phyloP scores from a whole-genome alignment of 2,797 vertebrate genomes.

The Pseudotriccus pelzelni region DNA sequence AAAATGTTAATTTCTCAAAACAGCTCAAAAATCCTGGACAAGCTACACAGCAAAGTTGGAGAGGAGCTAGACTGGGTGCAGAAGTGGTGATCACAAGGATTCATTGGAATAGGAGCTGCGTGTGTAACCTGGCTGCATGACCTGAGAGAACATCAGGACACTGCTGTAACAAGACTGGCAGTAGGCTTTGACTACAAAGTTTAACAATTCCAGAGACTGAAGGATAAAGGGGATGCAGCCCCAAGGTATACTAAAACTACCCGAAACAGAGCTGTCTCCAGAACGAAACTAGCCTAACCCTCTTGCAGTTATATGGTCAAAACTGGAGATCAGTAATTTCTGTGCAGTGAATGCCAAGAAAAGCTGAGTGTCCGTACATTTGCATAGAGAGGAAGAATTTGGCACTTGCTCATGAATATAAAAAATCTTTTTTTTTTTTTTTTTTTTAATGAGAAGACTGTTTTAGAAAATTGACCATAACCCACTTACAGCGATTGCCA shows the following conservation, averaged over 20 bases:
- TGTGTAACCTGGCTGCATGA: background rate
- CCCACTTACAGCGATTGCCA: background rate
- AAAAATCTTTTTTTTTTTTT: background rate
- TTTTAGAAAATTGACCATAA: constrained; percentile 28
- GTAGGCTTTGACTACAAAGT: background rate
- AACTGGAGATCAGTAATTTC: background rate
- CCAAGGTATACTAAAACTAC: background rate
- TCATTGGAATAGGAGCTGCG: background rate
- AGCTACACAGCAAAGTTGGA: background rate
- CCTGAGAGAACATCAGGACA: background rate
- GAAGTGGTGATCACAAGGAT: background rate
- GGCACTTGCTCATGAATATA: background rate
- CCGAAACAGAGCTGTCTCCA: background rate
- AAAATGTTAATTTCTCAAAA: background rate
- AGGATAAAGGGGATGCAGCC: background rate
- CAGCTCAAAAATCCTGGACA: background rate
- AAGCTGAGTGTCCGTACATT: background rate
- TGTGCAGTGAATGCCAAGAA: background rate
- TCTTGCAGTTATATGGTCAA: background rate
- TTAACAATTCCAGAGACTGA: background rate
- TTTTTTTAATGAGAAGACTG: background rate
- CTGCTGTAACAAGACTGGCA: background rate
- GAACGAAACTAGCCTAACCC: background rate
- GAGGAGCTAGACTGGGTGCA: background rate
- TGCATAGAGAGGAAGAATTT: background rate